These are phyloP conservation scores for Peromyscus eremicus DNA, from an alignment of 2,797 vertebrate species.

Conservation along the genomic window DNA sequence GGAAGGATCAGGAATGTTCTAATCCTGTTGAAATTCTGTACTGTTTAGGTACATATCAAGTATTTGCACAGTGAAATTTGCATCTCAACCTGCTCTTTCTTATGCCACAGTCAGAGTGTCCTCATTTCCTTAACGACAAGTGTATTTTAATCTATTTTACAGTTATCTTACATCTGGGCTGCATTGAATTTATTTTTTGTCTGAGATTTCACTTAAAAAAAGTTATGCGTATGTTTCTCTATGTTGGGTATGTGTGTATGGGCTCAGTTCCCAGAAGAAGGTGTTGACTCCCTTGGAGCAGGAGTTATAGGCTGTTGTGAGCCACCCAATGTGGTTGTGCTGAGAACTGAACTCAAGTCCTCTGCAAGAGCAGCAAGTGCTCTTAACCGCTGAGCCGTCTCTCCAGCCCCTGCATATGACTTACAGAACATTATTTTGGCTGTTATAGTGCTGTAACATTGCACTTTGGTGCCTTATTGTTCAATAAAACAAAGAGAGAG, in stretches of 20 bases:
- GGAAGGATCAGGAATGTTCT: background rate
- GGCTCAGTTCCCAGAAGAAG: background rate
- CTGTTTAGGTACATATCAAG: rapidly evolving
- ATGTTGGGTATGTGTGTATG: background rate
- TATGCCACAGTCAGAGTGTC: background rate
- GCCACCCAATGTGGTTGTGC: too few relatives aligned
- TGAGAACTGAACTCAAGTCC: background rate
- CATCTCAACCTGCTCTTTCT: background rate
- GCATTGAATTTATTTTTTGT: background rate
- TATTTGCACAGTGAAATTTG: background rate
- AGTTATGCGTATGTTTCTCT: background rate
- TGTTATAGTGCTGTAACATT: background rate
- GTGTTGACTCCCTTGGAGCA: background rate
- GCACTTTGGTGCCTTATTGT: background rate
- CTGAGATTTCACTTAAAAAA: background rate
- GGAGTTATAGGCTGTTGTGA: background rate
- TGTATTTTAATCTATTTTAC: background rate
- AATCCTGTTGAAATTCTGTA: rapidly evolving
- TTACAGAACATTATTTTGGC: background rate
- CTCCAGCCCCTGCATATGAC: background rate
- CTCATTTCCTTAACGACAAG: background rate
- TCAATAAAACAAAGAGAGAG: background rate
- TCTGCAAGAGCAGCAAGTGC: background rate
- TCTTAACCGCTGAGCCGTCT: background rate
- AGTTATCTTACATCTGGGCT: background rate